These are phyloP conservation scores for Garrulus glandarius DNA, from an alignment of 2,797 vertebrate species.

Conservation along the genomic window DNA sequence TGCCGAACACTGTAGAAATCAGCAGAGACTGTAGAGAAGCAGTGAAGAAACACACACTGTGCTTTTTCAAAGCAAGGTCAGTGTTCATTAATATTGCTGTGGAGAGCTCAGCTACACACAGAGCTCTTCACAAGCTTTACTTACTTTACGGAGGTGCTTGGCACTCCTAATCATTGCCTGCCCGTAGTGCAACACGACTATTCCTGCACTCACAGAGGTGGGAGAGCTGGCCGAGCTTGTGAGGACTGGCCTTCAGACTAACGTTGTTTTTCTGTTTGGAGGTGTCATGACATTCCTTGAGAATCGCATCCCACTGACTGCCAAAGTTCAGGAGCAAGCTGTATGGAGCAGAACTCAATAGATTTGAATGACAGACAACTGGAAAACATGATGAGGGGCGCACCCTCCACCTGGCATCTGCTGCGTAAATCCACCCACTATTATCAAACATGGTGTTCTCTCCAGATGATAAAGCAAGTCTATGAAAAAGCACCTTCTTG, in stretches of 20 bases:
- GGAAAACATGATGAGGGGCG: not conserved
- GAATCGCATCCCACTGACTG: not conserved
- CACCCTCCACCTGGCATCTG: not conserved
- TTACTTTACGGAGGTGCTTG: constrained; percentile 8
- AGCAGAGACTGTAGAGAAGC: not conserved
- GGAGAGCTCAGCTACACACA: constrained; percentile 39
- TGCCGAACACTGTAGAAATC: not conserved
- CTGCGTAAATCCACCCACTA: not conserved
- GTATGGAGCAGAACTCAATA: not conserved
- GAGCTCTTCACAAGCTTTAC: constrained; percentile 36
- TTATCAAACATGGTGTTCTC: not conserved
- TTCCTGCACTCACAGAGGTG: not conserved
- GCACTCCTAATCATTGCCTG: not conserved
- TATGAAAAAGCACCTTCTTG: not conserved
- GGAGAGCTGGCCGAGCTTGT: not conserved
- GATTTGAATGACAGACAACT: not conserved
- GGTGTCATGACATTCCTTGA: not conserved
- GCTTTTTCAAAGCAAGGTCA: constrained; percentile 60
- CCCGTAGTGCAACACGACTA: not conserved
- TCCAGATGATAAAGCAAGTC: not conserved
- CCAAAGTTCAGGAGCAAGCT: not conserved
- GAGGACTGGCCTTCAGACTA: not conserved
- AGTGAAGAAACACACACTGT: constrained; percentile 28
- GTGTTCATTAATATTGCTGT: constrained; percentile 50
- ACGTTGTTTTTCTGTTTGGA: not conserved